Evolutionary conservation across 2,113 vertebrate genomes (phyloP).

Genomic region (Probosciger aterrimus): DNA sequence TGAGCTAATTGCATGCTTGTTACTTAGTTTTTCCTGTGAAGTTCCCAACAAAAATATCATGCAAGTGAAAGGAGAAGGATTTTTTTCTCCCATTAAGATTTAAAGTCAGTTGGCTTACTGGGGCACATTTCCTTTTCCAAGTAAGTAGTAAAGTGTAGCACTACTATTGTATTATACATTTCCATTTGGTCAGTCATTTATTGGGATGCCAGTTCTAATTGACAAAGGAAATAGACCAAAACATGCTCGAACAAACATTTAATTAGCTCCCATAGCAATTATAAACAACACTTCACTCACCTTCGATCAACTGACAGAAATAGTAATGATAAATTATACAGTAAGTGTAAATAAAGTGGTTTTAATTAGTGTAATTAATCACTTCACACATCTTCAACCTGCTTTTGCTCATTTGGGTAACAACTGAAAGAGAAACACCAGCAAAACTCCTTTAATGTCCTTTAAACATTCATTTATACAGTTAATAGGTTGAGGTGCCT

Average conservation of each 20-base stretch:
- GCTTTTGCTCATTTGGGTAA: conserved; percentile 35
- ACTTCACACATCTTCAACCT: conserved; percentile 51
- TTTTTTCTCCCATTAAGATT: neutral
- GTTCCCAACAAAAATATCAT: neutral
- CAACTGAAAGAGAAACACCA: conserved; percentile 4
- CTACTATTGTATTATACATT: neutral
- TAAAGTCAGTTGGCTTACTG: neutral
- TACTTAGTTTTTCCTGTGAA: neutral
- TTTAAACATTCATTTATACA: conserved; percentile 40
- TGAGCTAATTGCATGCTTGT: neutral
- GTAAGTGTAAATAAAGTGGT: conserved; percentile 59
- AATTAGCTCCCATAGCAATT: conserved; percentile 46
- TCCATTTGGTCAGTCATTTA: conserved; percentile 29
- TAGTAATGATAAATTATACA: conserved; percentile 53
- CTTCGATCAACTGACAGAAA: conserved; percentile 58
- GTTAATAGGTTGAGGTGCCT: conserved; percentile 30
- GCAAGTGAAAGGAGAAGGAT: neutral
- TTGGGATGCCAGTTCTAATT: conserved; percentile 17
- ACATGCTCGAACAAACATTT: neutral
- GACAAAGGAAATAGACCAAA: conserved; percentile 58
- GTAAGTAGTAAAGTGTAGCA: neutral
- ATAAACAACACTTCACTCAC: conserved; percentile 50
- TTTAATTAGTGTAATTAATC: conserved; percentile 65
- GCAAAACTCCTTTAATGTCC: conserved; percentile 25
- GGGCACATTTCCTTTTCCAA: neutral